Base-by-base conservation (phyloP, 2,113 vertebrate genomes). In the Ceyx melanurus region DNA sequence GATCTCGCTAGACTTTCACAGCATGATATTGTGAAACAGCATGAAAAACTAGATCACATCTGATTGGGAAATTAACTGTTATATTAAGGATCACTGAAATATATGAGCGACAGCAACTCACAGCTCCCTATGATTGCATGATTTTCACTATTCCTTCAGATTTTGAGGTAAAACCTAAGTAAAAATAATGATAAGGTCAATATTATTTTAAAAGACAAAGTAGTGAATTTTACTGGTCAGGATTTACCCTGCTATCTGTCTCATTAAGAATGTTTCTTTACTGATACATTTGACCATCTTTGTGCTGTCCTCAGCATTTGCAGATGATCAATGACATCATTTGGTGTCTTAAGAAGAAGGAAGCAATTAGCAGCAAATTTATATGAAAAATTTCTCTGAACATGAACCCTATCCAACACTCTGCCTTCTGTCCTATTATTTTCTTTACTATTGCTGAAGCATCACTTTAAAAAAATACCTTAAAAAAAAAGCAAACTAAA, bases 281-380 rank as follows among this genome's bases (percentile, higher is more conserved):
- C 95, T 74, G 88, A 96, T 95, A 84, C 62, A 89, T 84, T 93
- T 94, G 95, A 86, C 95, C 78, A 91, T 80, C 92, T 71, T 93
- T 89, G 82, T 93, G 83, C 94, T 93, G 84, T 84, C 65, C 89
- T 89, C 95, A 94, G 90, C 85, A 91, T 88, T 96, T 92, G 87
- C 8, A 5, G 61, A 92, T 97, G 95, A 96, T 96, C 95, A 96
- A 92, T 95, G 89, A 82, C 89, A 95, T 96, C 87, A 90, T 94
- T 93, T 94, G 92, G 80, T 77, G 88, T 84, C 93, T 95, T 90
- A 96, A 95, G 88, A 94, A 97, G 83, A 91, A 95, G 81, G 85
- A 82, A 94, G 93, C 93, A 97, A 97, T 97, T 96, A 97, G 91
- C 84, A 80, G 88, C 82, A 94, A 93, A 96, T 95, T 90, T 92